phyloP scores from a whole-genome alignment of 2,113 vertebrate genomes.

The Pygoscelis antarcticus region DNA sequence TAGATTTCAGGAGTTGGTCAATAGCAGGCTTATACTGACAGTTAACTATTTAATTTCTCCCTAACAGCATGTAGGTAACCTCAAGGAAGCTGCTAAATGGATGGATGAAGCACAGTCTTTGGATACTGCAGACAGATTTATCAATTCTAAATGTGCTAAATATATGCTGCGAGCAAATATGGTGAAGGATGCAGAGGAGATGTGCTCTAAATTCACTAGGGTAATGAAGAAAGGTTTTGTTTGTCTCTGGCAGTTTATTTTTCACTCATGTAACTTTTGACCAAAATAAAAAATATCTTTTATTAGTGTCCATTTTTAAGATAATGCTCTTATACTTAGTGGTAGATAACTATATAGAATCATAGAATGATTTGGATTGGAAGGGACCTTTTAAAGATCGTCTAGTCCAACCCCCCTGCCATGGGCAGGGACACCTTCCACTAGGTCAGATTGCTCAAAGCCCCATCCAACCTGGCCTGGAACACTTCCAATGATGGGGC shows the following conservation, averaged over 20 bases:
- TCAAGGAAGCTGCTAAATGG: conserved; percentile 80
- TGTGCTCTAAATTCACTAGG: conserved; percentile 83
- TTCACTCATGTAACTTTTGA: not conserved
- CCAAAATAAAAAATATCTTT: not conserved
- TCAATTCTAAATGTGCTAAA: conserved; percentile 82
- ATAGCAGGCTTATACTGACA: not conserved
- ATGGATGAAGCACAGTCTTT: conserved; percentile 84
- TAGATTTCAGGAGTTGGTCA: not conserved
- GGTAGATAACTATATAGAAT: not conserved
- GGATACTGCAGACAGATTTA: conserved; percentile 81
- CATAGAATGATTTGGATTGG: not conserved
- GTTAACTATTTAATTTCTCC: not conserved
- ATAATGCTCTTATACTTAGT: not conserved
- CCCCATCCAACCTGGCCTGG: accelerated
- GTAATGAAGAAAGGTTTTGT: conserved; percentile 24
- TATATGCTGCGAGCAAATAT: conserved; percentile 81
- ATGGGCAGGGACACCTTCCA: not conserved
- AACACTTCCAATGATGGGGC: not conserved
- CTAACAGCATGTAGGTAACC: conserved; percentile 79
- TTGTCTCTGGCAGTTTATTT: not conserved
- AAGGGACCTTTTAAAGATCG: not conserved
- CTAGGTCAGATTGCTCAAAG: not conserved
- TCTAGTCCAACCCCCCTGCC: not conserved
- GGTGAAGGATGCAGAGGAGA: conserved; percentile 82
- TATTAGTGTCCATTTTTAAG: not conserved